Percentiles rank a stretch among this genome's conserved stretches.
Conservation (phyloP, 2,797 vertebrate species). For the Anas bahamensis region DNA sequence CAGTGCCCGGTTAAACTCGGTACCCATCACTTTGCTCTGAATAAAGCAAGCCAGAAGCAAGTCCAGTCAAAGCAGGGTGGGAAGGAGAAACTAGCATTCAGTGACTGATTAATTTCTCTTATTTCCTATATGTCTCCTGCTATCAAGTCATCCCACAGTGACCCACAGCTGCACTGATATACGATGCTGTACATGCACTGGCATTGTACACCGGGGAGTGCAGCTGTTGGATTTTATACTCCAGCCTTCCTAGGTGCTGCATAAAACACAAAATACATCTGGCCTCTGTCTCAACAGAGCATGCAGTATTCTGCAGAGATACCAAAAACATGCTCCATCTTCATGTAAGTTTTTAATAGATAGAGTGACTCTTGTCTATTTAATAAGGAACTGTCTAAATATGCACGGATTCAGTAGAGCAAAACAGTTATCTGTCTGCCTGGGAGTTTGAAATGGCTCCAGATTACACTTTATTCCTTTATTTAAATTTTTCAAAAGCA, state of each 20-base stretch:
- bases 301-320: background rate
- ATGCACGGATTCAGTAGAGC: background rate
- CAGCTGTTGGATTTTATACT: constrained; percentile 2
- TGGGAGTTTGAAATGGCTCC: background rate
- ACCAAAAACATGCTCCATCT: background rate
- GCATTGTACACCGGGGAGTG: background rate
- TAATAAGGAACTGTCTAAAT: constrained; percentile 7
- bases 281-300: background rate
- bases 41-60: background rate
- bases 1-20: background rate
- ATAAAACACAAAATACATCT: background rate
- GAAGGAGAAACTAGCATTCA: background rate
- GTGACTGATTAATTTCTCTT: constrained; percentile 14
- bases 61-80: background rate
- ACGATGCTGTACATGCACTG: background rate
- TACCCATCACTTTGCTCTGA: background rate
- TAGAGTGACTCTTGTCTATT: background rate
- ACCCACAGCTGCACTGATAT: constrained; percentile 13
- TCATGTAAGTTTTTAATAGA: background rate
- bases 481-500: constrained; percentile 1
- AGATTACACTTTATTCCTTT: background rate
- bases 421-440: background rate
- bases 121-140: constrained; percentile 6
- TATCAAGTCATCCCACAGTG: background rate
- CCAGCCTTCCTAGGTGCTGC: constrained; percentile 16